phyloP scores from a whole-genome alignment of 2,888 invertebrate genomes.

The Labia minor region DNA sequence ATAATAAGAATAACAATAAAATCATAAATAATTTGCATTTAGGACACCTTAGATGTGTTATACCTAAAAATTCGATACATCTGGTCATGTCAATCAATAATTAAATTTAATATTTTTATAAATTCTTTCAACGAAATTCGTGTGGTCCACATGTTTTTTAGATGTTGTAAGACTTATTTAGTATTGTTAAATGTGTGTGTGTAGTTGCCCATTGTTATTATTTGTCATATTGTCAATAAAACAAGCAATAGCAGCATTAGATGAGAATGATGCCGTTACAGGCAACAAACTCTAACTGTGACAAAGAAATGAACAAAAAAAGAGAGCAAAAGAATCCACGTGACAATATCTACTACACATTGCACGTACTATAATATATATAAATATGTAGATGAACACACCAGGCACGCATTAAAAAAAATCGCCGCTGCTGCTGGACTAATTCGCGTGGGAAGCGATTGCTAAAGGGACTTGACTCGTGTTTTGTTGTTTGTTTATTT shows the following conservation, averaged over 20 bases:
- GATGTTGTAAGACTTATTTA: no score
- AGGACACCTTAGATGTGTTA: no score
- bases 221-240: background rate
- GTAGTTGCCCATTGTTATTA: no score
- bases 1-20: no score
- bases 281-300: background rate
- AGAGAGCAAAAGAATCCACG: background rate
- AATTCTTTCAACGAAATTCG: no score
- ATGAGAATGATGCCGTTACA: conserved; percentile 13
- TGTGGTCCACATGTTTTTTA: no score
- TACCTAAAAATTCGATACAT: no score
- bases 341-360: background rate
- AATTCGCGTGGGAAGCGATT: conserved; percentile 7
- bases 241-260: background rate
- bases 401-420: background rate
- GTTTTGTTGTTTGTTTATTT: background rate
- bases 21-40: no score
- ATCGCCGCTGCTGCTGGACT: background rate
- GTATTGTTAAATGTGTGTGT: no score
- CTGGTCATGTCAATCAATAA: no score
- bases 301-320: background rate
- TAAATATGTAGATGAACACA: background rate
- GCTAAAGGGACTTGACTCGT: background rate
- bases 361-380: background rate
- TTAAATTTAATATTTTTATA: no score